Conservation (phyloP, 92 coral and sea anemone species). For the Nematostella vectensis region DNA sequence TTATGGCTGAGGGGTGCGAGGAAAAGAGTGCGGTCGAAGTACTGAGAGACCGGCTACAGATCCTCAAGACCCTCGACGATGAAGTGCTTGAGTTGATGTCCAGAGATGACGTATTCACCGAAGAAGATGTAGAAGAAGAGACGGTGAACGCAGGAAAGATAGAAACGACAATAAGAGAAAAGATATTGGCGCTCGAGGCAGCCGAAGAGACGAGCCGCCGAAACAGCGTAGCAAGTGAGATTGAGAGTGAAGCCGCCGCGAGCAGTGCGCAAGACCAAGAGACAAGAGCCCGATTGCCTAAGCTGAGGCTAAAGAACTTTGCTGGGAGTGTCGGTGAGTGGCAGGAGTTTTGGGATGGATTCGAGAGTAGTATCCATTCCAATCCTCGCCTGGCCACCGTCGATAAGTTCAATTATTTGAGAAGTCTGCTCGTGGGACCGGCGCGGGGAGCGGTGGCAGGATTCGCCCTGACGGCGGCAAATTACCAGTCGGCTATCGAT, state of each 20-base stretch:
- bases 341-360: constrained; percentile 36
- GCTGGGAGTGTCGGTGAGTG: constrained; percentile 22
- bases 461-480: constrained; percentile 17
- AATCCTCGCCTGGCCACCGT: constrained; percentile 13
- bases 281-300: too few species aligned
- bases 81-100: not conserved
- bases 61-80: not conserved
- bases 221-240: too few species aligned
- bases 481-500: constrained; percentile 23
- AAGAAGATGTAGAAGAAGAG: not conserved
- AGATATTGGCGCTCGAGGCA: too few species aligned
- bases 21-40: not conserved
- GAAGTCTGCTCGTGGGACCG: constrained; percentile 16
- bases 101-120: not conserved
- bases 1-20: not conserved
- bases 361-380: constrained; percentile 26
- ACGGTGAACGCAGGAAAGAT: not conserved
- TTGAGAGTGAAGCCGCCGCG: too few species aligned
- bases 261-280: not conserved
- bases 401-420: constrained; percentile 35
- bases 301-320: constrained; percentile 15
- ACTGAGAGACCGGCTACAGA: not conserved
- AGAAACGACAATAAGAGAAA: not conserved
- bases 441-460: constrained; percentile 25
- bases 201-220: too few species aligned